phyloP scores from a whole-genome alignment of 2,888 invertebrate species.

The Drymonia ruficornis region DNA sequence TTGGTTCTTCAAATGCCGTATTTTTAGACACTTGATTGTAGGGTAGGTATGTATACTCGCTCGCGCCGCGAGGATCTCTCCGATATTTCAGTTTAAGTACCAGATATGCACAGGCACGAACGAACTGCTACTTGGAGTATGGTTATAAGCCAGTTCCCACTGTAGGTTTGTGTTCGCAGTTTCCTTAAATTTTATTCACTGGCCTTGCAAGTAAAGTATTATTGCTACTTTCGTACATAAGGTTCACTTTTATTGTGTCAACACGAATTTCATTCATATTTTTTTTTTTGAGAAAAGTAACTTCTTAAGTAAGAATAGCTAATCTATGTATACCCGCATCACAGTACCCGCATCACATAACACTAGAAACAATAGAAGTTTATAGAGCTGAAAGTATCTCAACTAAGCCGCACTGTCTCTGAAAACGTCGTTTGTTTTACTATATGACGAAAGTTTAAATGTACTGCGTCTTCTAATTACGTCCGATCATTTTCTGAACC shows the following conservation, averaged over 20 bases:
- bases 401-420: slow-evolving; percentile 10
- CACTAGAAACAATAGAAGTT: not conserved
- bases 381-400: not conserved
- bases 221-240: no score
- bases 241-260: no score
- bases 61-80: slow-evolving; percentile 10
- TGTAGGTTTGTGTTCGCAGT: slow-evolving; percentile 11
- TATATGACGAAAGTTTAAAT: slow-evolving; percentile 40
- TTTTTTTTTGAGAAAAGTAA: no score
- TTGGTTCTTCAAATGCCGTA: no score
- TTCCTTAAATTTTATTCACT: no score
- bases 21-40: slow-evolving; percentile 5
- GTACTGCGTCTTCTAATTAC: slow-evolving; percentile 38
- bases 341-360: no score
- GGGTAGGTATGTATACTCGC: slow-evolving; percentile 15
- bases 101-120: slow-evolving; percentile 37
- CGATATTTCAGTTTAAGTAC: slow-evolving; percentile 29
- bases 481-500: slow-evolving; percentile 38
- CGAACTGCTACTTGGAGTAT: slow-evolving; percentile 32
- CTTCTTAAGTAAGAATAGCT: no score
- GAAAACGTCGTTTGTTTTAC: slow-evolving; percentile 35
- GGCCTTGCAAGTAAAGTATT: no score
- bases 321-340: not conserved
- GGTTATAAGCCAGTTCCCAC: slow-evolving; percentile 31
- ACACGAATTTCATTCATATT: no score